Evolutionary conservation across 2,888 invertebrate genomes (phyloP).

Genomic region (Ennomos quercinarius): DNA sequence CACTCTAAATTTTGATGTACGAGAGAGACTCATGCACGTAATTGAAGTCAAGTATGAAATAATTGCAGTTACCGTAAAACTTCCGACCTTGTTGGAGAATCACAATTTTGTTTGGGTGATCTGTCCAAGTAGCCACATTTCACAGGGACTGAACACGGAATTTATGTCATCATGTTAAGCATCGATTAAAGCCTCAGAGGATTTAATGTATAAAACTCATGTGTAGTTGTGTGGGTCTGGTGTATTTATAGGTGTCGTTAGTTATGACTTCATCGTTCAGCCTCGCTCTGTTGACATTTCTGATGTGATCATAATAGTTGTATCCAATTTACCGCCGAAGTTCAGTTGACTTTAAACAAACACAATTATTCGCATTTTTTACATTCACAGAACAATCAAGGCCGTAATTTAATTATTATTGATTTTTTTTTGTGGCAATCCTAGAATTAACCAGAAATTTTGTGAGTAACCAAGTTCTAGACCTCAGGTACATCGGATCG

Average conservation of each 20-base stretch:
- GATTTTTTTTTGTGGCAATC: constrained; percentile 30
- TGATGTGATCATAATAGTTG: constrained; percentile 47
- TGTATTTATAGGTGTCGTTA: constrained; percentile 73
- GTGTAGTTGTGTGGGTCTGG: constrained; percentile 66
- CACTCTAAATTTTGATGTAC: constrained; percentile 50
- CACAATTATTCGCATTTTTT: constrained; percentile 31
- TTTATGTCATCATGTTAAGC: constrained; percentile 25
- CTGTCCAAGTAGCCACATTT: constrained; percentile 12
- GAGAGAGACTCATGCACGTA: constrained; percentile 47
- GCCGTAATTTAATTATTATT: constrained; percentile 28
- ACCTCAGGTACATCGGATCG: constrained; percentile 59
- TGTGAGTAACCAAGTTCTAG: constrained; percentile 53
- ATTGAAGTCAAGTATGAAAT: constrained; percentile 53
- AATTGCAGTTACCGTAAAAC: constrained; percentile 47
- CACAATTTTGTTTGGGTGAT: constrained; percentile 30
- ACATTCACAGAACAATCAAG: constrained; percentile 38
- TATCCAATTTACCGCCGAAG: constrained; percentile 41
- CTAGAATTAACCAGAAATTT: constrained; percentile 47
- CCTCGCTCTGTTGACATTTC: constrained; percentile 56
- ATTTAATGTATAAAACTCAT: constrained; percentile 57
- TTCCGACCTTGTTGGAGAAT: constrained; percentile 39
- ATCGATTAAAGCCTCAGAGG: constrained; percentile 39
- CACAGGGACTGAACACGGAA: constrained; percentile 13
- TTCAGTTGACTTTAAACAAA: constrained; percentile 38
- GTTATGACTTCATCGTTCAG: constrained; percentile 76